Base-by-base conservation (phyloP, 2,113 vertebrate species). In the Rafetus swinhoei region DNA sequence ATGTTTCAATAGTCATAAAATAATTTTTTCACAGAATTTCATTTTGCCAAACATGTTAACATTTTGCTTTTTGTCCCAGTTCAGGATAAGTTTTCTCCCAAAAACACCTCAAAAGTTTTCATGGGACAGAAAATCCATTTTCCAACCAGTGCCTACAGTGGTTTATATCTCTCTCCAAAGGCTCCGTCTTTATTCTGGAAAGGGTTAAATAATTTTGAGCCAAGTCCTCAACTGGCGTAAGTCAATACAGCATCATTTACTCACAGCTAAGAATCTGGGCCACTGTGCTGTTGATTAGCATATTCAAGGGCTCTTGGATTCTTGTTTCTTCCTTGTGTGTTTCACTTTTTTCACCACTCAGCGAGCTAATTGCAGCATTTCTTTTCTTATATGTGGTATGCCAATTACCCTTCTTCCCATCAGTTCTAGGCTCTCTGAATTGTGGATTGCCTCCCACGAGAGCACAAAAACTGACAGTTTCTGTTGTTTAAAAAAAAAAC, bases 401-500 rank as follows among this genome's bases (percentile, higher is more conserved):
- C 19, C 69, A 52, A 4, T 57, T 72, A 3, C 39, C 2, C 62
- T 81, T 15, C 56, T 81, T 85, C 80, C 45, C 9, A 1, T 1
- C 4, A 2, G 62, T 50, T 79, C 35, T 7, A 45, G 74, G 52
- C 45, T 87, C 45, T 87, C 62, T 54, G 19, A 81, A 7, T 4
- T 1, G 15, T 0, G 6, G 39, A 0, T 0, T 35, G 53, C 27
- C 39, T 60, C 16, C 60, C 1, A 0, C 9, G 52, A 56, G 25
- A 82, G 55, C 9, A 77, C 24, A 65, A 80, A 92, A 76, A 86
- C n/a, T 90, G 53, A 86, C 59, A 54, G 45, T 24, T 60, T 89
- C 88, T 77, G 21, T 88, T 77, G 21, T 9, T 1, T 54, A 54
- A 2, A 92, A 79, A 1, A n/a, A 1, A n/a, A 62, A 32, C 53